Evolutionary conservation across 2,113 vertebrate genomes (phyloP).

Genomic region (Gymnogyps californianus): DNA sequence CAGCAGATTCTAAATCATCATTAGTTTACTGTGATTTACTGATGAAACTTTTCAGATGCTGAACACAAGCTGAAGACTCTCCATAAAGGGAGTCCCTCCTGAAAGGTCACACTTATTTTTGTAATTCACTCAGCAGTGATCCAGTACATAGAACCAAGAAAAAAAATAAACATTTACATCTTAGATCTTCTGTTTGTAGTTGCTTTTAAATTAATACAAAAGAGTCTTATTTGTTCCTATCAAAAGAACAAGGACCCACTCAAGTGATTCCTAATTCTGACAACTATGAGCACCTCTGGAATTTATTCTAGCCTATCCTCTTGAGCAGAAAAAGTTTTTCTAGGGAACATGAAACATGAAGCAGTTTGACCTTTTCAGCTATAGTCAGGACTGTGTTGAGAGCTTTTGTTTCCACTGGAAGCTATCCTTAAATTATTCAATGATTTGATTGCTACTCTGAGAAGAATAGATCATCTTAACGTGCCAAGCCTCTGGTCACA

Average conservation of each 20-base stretch:
- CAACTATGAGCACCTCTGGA: not conserved
- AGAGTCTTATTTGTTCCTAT: not conserved
- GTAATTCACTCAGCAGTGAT: not conserved
- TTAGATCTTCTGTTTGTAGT: not conserved
- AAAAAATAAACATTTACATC: not conserved
- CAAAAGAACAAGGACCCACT: not conserved
- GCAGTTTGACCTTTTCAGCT: not conserved
- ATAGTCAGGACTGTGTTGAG: not conserved
- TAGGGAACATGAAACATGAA: not conserved
- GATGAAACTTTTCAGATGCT: not conserved
- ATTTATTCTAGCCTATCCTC: not conserved
- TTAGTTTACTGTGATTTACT: not conserved
- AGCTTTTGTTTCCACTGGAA: not conserved
- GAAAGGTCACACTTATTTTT: not conserved
- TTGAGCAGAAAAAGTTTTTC: not conserved
- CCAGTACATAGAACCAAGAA: not conserved
- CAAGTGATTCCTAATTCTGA: not conserved
- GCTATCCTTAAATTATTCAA: not conserved
- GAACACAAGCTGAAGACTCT: not conserved
- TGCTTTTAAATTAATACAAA: not conserved
- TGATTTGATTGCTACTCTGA: not conserved
- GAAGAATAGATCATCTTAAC: not conserved
- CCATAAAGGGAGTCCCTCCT: not conserved
- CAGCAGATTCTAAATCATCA: not conserved
- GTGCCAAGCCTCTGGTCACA: not conserved